A percentile compares a stretch with the other conserved stretches of the same genome.
These are phyloP conservation scores for Sebastes steindachneri DNA, from an alignment of 2,797 vertebrate genomes.

Conservation along the genomic window DNA sequence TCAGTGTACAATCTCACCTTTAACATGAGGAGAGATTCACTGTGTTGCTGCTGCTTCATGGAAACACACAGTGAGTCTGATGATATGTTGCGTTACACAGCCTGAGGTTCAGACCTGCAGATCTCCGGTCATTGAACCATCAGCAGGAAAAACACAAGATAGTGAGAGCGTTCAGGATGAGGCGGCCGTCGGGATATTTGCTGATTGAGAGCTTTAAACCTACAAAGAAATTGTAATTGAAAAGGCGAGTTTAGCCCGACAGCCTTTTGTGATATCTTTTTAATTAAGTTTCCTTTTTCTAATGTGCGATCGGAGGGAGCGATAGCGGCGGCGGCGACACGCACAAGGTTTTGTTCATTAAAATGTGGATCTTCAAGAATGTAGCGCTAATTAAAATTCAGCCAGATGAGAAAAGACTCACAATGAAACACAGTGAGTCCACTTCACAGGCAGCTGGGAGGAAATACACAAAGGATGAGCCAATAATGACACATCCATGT, in stretches of 20 bases:
- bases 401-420: slow-evolving; percentile 44
- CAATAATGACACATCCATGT: neutral
- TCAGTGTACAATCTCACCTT: neutral
- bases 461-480: neutral
- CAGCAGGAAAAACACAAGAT: slow-evolving; percentile 35
- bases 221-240: slow-evolving; percentile 77
- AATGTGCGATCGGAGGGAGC: slow-evolving; percentile 58
- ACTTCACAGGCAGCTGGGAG: slow-evolving; percentile 45
- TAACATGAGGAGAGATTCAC: neutral
- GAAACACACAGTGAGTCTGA: neutral
- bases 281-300: slow-evolving; percentile 81
- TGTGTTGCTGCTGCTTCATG: neutral
- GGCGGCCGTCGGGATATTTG: slow-evolving; percentile 52
- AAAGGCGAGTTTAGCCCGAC: slow-evolving; percentile 76
- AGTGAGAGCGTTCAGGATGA: slow-evolving; percentile 7
- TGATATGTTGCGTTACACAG: neutral
- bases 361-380: slow-evolving; percentile 73
- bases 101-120: neutral
- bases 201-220: slow-evolving; percentile 78
- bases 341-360: slow-evolving; percentile 75
- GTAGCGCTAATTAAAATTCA: slow-evolving; percentile 77
- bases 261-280: slow-evolving; percentile 82
- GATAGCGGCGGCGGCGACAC: slow-evolving; percentile 60
- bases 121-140: slow-evolving; percentile 37
- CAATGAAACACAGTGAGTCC: neutral